A percentile compares a stretch with the other conserved stretches of the same genome.
These are phyloP conservation scores for Nephrotoma appendiculata DNA, from an alignment of 2,888 invertebrate species.

Conservation along the genomic window DNA sequence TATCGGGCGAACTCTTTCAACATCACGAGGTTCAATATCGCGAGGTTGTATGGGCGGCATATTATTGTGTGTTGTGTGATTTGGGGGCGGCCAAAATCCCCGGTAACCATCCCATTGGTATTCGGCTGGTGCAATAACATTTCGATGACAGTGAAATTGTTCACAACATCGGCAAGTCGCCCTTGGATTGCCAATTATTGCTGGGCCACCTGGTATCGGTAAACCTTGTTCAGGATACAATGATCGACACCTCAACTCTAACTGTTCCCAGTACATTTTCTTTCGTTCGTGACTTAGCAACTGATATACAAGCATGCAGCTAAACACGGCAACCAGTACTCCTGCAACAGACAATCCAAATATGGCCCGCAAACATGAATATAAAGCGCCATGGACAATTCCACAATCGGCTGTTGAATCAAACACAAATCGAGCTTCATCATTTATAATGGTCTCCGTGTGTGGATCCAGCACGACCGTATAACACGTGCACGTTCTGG, in stretches of 20 bases:
- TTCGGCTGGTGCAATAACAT: slow-evolving; percentile 37
- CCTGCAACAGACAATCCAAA: slow-evolving; percentile 86
- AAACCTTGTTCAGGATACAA: slow-evolving; percentile 41
- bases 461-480: slow-evolving; percentile 55
- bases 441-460: slow-evolving; percentile 41
- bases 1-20: slow-evolving; percentile 18
- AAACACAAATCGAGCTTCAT: slow-evolving; percentile 61
- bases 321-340: slow-evolving; percentile 79
- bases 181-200: slow-evolving; percentile 29
- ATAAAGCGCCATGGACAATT: slow-evolving; percentile 79
- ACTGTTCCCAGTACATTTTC: slow-evolving; percentile 90
- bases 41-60: slow-evolving; percentile 70
- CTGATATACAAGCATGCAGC: slow-evolving; percentile 85
- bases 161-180: slow-evolving; percentile 52
- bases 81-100: slow-evolving; percentile 37
- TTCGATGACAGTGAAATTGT: slow-evolving; percentile 44
- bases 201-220: slow-evolving; percentile 24
- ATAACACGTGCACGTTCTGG: slow-evolving; percentile 63
- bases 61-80: slow-evolving; percentile 43
- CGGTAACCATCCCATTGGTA: slow-evolving; percentile 41
- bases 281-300: slow-evolving; percentile 76
- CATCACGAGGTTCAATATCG: slow-evolving; percentile 20
- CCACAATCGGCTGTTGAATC: slow-evolving; percentile 78
- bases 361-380: slow-evolving; percentile 75
- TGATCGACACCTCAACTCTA: slow-evolving; percentile 70